Evolutionary conservation across 2,888 invertebrate genomes (phyloP).

Genomic region (Latheticus oryzae): DNA sequence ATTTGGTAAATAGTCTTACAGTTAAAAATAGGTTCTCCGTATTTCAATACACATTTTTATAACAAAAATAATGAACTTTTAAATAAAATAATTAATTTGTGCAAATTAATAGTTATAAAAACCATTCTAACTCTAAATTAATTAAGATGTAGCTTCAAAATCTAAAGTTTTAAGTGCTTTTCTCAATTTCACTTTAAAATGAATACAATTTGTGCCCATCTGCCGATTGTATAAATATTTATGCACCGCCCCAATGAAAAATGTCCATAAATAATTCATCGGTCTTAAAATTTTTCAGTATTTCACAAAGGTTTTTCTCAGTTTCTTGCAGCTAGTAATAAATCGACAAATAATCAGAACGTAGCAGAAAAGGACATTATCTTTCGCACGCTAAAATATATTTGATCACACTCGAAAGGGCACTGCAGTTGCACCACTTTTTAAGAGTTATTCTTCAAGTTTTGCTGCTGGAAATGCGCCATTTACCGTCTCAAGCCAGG

Average conservation of each 20-base stretch:
- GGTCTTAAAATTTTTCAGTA: conserved; percentile 30
- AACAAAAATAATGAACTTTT: no score
- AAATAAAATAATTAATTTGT: no score
- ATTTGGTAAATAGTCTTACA: no score
- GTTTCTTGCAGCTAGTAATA: conserved; percentile 25
- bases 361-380: conserved; percentile 1
- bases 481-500: conserved; percentile 24
- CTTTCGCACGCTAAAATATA: conserved; percentile 10
- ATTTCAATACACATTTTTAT: no score
- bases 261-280: conserved; percentile 34
- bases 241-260: conserved; percentile 26
- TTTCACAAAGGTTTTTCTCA: conserved; percentile 3
- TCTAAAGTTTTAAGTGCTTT: no score
- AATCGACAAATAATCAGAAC: conserved; percentile 34
- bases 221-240: conserved; percentile 35
- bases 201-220: conserved; percentile 9
- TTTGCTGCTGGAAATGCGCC: conserved; percentile 16
- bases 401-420: conserved; percentile 19
- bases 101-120: no score
- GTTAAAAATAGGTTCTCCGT: no score
- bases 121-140: no score
- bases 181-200: conserved; percentile 7
- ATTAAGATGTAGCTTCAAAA: no score
- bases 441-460: conserved; percentile 28
- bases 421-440: conserved; percentile 33